These are phyloP conservation scores for Burhinus oedicnemus DNA, from an alignment of 2,113 vertebrate genomes.

Conservation along the genomic window DNA sequence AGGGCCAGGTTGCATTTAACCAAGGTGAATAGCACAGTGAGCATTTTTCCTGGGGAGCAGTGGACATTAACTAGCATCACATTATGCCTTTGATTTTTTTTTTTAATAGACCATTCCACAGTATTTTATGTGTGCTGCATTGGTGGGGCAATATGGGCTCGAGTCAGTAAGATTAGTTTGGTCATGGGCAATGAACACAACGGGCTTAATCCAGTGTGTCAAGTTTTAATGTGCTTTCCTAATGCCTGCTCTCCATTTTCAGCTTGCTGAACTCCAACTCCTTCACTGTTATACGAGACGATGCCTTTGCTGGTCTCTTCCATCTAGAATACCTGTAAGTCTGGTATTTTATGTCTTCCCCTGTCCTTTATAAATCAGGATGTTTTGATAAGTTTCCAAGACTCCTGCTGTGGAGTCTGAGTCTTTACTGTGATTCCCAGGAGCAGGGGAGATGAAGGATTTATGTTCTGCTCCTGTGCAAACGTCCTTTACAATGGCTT, in stretches of 20 bases:
- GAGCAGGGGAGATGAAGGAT: not conserved
- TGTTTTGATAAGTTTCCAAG: not conserved
- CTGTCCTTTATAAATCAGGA: not conserved
- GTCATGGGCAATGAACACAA: constrained; percentile 41
- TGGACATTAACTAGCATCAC: not conserved
- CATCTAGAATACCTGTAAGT: constrained; percentile 98
- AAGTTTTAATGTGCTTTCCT: not conserved
- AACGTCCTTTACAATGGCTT: not conserved
- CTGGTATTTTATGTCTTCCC: constrained; percentile 1
- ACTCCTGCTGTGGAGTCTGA: not conserved
- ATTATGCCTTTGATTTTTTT: not conserved
- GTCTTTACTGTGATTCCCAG: not conserved
- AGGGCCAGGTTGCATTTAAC: not conserved
- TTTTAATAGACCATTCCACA: not conserved
- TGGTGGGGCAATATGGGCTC: not conserved
- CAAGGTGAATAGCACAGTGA: not conserved
- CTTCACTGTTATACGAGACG: constrained; percentile 90
- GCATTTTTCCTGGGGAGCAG: not conserved
- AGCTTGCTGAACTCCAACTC: constrained; percentile 97
- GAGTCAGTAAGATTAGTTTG: constrained; percentile 30
- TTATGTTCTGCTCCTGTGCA: not conserved
- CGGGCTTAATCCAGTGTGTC: not conserved
- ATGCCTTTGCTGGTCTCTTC: constrained; percentile 95
- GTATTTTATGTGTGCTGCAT: constrained; percentile 16
- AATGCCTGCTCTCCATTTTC: constrained; percentile 66